phyloP scores from a whole-genome alignment of 2,113 vertebrate species.

The Gavia stellata region DNA sequence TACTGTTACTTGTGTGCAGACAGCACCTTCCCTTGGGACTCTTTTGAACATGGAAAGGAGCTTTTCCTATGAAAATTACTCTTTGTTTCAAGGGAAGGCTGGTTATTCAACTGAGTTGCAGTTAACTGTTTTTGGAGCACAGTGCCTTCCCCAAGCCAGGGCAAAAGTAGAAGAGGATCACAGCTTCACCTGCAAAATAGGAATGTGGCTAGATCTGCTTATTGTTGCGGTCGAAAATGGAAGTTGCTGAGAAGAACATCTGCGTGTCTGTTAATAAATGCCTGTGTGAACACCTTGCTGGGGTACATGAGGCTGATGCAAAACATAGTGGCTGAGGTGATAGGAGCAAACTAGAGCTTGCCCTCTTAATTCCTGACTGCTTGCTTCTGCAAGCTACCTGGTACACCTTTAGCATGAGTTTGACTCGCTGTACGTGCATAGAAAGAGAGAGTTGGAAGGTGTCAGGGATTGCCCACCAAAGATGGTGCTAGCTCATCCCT shows the following conservation, averaged over 20 bases:
- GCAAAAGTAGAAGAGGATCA: background rate
- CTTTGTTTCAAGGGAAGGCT: background rate
- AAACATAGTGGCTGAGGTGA: background rate
- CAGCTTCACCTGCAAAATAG: background rate
- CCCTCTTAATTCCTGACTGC: background rate
- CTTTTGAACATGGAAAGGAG: background rate
- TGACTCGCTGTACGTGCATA: rapidly evolving
- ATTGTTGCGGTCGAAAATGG: background rate
- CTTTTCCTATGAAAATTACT: background rate
- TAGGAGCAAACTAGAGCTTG: background rate
- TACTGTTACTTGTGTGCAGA: background rate
- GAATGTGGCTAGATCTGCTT: background rate
- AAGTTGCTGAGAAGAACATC: background rate
- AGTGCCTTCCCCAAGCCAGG: background rate
- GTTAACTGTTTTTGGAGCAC: background rate
- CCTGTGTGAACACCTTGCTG: background rate
- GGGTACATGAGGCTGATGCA: background rate
- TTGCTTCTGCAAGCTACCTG: background rate
- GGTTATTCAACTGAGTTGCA: background rate
- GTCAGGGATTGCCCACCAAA: background rate
- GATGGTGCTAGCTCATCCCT: background rate
- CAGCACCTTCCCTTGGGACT: background rate
- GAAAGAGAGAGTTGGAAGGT: background rate
- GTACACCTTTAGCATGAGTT: no score
- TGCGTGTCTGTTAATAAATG: background rate